These are phyloP conservation scores for Lymantria monacha DNA, from an alignment of 2,888 invertebrate genomes.

Conservation along the genomic window DNA sequence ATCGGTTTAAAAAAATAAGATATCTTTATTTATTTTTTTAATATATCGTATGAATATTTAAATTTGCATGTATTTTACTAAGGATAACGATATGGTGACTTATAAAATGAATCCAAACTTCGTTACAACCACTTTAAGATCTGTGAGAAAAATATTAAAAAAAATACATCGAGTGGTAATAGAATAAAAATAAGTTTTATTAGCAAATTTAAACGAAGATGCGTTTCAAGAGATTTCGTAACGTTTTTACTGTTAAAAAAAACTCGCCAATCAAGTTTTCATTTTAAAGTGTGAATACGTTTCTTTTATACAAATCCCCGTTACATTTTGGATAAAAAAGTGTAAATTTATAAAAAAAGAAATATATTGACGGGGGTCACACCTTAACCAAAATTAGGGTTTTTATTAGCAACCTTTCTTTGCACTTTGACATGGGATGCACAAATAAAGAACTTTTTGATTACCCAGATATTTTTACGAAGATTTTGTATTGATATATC, in stretches of 20 bases:
- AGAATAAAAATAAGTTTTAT: conserved; percentile 53
- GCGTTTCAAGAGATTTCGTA: conserved; percentile 64
- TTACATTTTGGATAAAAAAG: conserved; percentile 68
- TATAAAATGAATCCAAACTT: background rate
- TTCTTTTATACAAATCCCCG: conserved; percentile 66
- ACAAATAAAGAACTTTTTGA: conserved; percentile 61
- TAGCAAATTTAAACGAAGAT: conserved; percentile 57
- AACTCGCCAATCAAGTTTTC: conserved; percentile 78
- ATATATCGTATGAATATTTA: conserved; percentile 25
- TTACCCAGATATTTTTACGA: conserved; percentile 65
- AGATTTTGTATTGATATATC: conserved; percentile 75
- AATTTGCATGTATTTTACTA: conserved; percentile 19
- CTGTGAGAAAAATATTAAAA: conserved; percentile 66
- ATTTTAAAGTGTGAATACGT: conserved; percentile 72
- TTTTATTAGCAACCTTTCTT: conserved; percentile 74
- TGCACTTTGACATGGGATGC: conserved; percentile 78
- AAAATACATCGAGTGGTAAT: conserved; percentile 45
- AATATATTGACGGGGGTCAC: conserved; percentile 80
- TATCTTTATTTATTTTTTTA: conserved; percentile 15
- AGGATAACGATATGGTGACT: background rate
- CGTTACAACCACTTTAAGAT: conserved; percentile 39
- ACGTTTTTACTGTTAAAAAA: conserved; percentile 56
- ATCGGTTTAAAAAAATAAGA: conserved; percentile 21
- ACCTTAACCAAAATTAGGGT: conserved; percentile 76
- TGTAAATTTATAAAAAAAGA: conserved; percentile 71